Evolutionary conservation across 1,140 invertebrate genomes (phyloP), one percentile per base, ranked within the genome.

Genomic region (Frieseomelitta varia): DNA sequence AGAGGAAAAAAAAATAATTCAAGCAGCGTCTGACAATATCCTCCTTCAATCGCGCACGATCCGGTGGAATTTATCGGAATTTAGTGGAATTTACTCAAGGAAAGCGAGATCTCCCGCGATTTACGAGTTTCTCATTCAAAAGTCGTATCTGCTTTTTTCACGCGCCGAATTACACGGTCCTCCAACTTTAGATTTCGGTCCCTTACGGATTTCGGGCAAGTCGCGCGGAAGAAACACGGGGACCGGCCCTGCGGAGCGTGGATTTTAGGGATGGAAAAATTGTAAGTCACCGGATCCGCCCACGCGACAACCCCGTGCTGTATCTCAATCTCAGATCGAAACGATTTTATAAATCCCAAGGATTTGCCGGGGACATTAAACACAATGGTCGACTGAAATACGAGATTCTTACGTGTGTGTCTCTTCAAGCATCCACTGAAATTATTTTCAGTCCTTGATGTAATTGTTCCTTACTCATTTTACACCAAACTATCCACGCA

Each of bases 181-280:
- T 71, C 39, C 58, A 53, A 71, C 67, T 79, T 79, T 63, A 79
- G 63, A 84, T 47, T 65, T 56, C 27, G 11, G 0, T 15, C 34
- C 58, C 47, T 21, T 53, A 51, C 67, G 67, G n/a, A 69, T 53
- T 76, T 68, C 75, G 47, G n/a, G 24, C 27, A 67, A 51, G 39
- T 74, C 47, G 21, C 12, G 4, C 21, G 39, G 30, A 58, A 83
- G 73, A 83, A 53, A 15, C n/a, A 83, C 15, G 63, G 53, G 53
- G 11, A 14, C 27, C 39, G 24, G 15, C 24, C 12, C 11, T 8
- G 19, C 17, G 21, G 63, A 61, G 39, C 24, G 3, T 47, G 53
- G 67, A 69, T 71, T 84, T 34, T 53, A 24, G 47, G 74, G 65
- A 71, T 56, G 34, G 65, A 2, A 71, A 71, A 71, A 79, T 84